Evolutionary conservation across 2,888 invertebrate genomes (phyloP), one percentile per base, ranked within the genome.

Genomic region (Anagyrus pseudococci): DNA sequence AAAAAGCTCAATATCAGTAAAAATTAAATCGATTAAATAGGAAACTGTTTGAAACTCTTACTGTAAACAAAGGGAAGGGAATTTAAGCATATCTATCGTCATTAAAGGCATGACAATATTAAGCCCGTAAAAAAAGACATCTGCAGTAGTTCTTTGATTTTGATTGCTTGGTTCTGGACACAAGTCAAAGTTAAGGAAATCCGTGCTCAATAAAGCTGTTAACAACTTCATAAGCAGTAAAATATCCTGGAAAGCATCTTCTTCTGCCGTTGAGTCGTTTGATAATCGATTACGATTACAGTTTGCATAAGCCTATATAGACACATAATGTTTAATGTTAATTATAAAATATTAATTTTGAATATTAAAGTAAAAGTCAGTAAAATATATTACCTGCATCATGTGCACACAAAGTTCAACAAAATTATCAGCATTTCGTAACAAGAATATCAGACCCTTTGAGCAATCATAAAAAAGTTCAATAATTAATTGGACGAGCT

Each of bases 181-280:
- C n/a, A 37, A 33, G 3, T 37, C 17, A 13, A 25, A 26, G 13
- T 48, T 25, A 4, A 64, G 17, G 4, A 60, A 57, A 15, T 49
- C 50, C n/a, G 37, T 47, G n/a, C 55, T 58, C 22, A 87, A 78
- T 26, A 87, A 77, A 73, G 87, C 85, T 2, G 84, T 85, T 19
- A 93, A 83, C 63, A 95, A 82, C 73, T 94, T 90, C 86, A 95
- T 88, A 10, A 95, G 84, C 4, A 93, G 83, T 56, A 90, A 85
- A 68, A 95, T 87, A 75, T 94, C 94, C 81, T 90, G 85, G 71
- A 84, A 88, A 53, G 85, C 86, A 68, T 88, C 92, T 73, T 94
- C 94, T 56, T 91, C 91, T 15, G 88, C 88, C 26, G 86, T 85
- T 2, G 85, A 82, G 65, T 89, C 88, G 22, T 82, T 80, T 0